These are phyloP conservation scores for Muntiacus reevesi DNA, from an alignment of 2,113 vertebrate genomes.

Conservation along the genomic window DNA sequence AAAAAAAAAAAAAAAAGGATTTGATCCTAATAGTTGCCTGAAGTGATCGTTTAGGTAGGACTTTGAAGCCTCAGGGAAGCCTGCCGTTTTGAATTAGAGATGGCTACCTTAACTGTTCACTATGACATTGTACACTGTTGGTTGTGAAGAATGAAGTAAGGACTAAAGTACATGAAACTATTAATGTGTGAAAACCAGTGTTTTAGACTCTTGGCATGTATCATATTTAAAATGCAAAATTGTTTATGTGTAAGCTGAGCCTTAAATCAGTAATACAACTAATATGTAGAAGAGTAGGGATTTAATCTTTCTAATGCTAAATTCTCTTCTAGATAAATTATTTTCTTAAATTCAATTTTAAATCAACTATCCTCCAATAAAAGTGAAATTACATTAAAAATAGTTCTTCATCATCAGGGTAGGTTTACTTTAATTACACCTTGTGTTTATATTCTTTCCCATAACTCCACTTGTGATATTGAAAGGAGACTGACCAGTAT, in stretches of 20 bases:
- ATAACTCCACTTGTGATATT: not conserved
- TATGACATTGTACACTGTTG: not conserved
- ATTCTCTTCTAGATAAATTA: not conserved
- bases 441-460: not conserved
- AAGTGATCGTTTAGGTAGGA: not conserved
- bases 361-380: not conserved
- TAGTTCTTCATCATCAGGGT: not conserved
- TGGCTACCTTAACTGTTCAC: not conserved
- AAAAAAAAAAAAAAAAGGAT: not conserved
- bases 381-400: not conserved
- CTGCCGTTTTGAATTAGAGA: not conserved
- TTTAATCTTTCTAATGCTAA: not conserved
- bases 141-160: not conserved
- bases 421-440: not conserved
- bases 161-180: not conserved
- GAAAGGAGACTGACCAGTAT: not conserved
- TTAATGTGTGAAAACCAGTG: not conserved
- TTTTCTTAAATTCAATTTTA: not conserved
- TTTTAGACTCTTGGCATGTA: not conserved
- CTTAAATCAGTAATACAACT: not conserved
- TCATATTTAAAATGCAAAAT: not conserved
- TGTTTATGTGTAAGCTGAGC: not conserved
- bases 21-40: not conserved
- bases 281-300: not conserved
- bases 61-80: not conserved